Evolutionary conservation across 2,797 vertebrate species (phyloP).

Genomic region (Notamacropus eugenii): DNA sequence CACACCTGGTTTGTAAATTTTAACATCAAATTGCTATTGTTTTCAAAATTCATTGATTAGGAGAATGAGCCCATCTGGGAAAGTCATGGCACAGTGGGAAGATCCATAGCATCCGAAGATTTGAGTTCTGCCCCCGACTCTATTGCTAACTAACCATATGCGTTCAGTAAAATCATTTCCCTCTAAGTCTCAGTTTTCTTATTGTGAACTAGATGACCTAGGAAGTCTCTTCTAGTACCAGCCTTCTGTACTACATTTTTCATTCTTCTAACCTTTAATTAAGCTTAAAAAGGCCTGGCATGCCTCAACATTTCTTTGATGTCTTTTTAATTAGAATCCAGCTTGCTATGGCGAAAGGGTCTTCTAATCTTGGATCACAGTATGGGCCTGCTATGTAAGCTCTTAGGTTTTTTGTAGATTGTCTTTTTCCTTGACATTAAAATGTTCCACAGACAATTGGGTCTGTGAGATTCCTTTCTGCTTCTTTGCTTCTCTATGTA

Average conservation of each 20-base stretch:
- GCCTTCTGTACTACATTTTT: background rate
- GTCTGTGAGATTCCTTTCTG: background rate
- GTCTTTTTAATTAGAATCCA: slow-evolving; percentile 12
- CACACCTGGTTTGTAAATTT: background rate
- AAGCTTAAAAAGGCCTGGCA: background rate
- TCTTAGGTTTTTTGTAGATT: background rate
- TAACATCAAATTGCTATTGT: background rate
- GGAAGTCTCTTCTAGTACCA: background rate
- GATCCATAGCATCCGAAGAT: background rate
- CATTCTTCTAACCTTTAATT: slow-evolving; percentile 33
- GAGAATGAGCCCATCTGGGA: background rate
- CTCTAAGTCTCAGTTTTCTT: background rate
- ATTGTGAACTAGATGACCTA: background rate
- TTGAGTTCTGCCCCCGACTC: background rate
- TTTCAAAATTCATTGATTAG: background rate
- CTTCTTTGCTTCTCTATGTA: background rate
- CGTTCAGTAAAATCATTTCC: background rate
- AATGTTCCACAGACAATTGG: background rate
- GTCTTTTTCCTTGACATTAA: background rate
- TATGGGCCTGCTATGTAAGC: background rate
- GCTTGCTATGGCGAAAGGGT: background rate
- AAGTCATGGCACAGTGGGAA: background rate
- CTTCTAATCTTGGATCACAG: background rate
- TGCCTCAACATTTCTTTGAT: slow-evolving; percentile 17
- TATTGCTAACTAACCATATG: background rate